phyloP scores from a whole-genome alignment of 2,113 vertebrate species.

The Fulmarus glacialis region DNA sequence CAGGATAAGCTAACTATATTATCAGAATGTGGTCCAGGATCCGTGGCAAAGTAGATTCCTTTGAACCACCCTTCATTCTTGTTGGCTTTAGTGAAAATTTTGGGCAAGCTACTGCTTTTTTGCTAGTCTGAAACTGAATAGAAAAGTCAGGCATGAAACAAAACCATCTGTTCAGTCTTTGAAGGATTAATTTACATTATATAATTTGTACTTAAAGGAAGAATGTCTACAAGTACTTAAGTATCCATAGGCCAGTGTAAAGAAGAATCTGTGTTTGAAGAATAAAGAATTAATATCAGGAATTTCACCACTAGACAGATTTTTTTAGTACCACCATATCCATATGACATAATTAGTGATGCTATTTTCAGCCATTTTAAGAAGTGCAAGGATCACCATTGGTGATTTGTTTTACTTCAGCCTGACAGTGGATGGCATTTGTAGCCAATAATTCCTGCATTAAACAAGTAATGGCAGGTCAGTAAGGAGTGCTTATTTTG shows the following conservation, averaged over 20 bases:
- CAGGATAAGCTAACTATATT: fast-evolving
- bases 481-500: not conserved
- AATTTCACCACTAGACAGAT: not conserved
- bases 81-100: not conserved
- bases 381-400: not conserved
- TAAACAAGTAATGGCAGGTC: not conserved
- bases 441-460: not conserved
- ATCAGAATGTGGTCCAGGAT: not conserved
- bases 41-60: not conserved
- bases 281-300: not conserved
- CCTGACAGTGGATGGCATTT: not conserved
- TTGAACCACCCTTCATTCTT: not conserved
- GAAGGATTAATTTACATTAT: not conserved
- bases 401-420: not conserved
- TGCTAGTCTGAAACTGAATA: not conserved
- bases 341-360: not conserved
- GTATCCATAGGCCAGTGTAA: not conserved
- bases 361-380: not conserved
- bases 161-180: not conserved
- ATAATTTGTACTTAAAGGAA: not conserved
- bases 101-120: not conserved
- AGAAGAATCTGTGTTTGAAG: not conserved
- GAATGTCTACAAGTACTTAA: not conserved
- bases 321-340: not conserved
- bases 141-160: not conserved